Percentiles rank a stretch among this genome's conserved stretches.
phyloP scores from a whole-genome alignment of 2,888 invertebrate genomes.

The Agrilus cyanescens region DNA sequence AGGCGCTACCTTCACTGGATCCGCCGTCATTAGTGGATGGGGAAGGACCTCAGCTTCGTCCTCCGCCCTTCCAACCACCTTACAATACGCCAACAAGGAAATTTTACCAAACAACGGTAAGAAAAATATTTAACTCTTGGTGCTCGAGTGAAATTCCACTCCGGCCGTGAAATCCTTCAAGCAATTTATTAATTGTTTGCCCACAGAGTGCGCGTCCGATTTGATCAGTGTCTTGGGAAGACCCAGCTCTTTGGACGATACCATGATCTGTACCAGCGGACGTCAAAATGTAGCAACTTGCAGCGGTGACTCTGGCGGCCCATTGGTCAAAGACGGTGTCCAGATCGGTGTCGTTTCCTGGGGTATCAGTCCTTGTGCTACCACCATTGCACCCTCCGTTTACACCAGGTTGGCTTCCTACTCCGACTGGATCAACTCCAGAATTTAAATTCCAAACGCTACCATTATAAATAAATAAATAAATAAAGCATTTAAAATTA shows the following conservation, averaged over 20 bases:
- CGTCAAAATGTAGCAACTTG: slow-evolving; percentile 35
- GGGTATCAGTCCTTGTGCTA: slow-evolving; percentile 43
- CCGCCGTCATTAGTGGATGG: slow-evolving; percentile 40
- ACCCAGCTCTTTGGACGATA: slow-evolving; percentile 33
- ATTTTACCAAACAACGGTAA: slow-evolving; percentile 16
- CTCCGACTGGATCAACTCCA: too few species aligned
- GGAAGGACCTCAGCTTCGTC: slow-evolving; percentile 22
- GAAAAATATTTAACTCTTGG: not conserved
- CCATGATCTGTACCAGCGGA: slow-evolving; percentile 42
- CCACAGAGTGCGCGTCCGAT: slow-evolving; percentile 33
- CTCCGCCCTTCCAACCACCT: too few species aligned
- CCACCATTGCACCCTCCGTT: slow-evolving; percentile 40
- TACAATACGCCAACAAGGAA: too few species aligned
- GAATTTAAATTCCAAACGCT: too few species aligned
- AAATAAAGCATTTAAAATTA: too few species aligned
- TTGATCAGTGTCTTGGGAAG: slow-evolving; percentile 31
- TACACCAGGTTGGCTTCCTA: slow-evolving; percentile 36
- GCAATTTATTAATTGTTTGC: too few species aligned
- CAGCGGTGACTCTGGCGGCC: slow-evolving; percentile 45
- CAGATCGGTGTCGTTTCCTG: slow-evolving; percentile 44
- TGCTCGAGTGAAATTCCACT: too few species aligned
- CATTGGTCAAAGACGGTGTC: slow-evolving; percentile 31
- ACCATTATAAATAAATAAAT: too few species aligned
- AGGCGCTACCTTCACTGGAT: slow-evolving; percentile 22
- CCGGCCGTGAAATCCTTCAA: too few species aligned